Conservation (phyloP, 1,140 invertebrate genomes). For the Drosophila watanabei region DNA sequence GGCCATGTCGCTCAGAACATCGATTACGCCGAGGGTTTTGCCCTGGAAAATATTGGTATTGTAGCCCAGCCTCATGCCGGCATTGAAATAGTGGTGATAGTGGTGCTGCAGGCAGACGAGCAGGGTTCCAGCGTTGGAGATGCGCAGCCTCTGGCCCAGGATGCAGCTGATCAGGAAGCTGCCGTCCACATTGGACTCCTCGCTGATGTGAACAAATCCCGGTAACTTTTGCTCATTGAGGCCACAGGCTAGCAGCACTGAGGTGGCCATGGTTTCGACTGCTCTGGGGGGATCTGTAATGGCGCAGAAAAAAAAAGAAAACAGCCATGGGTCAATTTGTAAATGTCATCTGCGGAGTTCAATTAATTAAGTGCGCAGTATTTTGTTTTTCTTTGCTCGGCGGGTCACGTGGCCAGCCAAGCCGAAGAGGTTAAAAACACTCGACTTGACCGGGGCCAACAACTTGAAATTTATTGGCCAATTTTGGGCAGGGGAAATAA, state of each 20-base stretch:
- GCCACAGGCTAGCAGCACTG: constrained; percentile 87
- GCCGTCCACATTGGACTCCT: constrained; percentile 89
- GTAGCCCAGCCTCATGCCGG: constrained; percentile 91
- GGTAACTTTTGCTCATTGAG: constrained; percentile 87
- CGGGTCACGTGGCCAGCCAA: constrained; percentile 61
- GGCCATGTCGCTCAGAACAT: constrained; percentile 87
- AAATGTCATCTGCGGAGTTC: constrained; percentile 68
- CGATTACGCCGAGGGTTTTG: constrained; percentile 87
- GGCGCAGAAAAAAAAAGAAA: constrained; percentile 20
- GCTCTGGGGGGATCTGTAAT: constrained; percentile 40
- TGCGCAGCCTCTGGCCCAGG: constrained; percentile 87
- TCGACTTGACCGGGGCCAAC: constrained; percentile 44
- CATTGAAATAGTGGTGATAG: constrained; percentile 90
- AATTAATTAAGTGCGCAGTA: constrained; percentile 68
- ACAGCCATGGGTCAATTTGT: constrained; percentile 59
- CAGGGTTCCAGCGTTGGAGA: constrained; percentile 87
- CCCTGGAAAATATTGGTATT: constrained; percentile 88
- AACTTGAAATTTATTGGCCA: constrained; percentile 63
- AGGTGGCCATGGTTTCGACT: constrained; percentile 86
- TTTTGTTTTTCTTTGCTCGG: constrained; percentile 21
- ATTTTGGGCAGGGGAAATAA: constrained; percentile 10
- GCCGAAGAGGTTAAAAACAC: constrained; percentile 56
- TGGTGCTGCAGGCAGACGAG: constrained; percentile 90
- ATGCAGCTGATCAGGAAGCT: constrained; percentile 90
- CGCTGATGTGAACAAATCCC: constrained; percentile 89